Base-by-base conservation (phyloP, 2,888 invertebrate genomes). In the Ormyrus thymus region DNA sequence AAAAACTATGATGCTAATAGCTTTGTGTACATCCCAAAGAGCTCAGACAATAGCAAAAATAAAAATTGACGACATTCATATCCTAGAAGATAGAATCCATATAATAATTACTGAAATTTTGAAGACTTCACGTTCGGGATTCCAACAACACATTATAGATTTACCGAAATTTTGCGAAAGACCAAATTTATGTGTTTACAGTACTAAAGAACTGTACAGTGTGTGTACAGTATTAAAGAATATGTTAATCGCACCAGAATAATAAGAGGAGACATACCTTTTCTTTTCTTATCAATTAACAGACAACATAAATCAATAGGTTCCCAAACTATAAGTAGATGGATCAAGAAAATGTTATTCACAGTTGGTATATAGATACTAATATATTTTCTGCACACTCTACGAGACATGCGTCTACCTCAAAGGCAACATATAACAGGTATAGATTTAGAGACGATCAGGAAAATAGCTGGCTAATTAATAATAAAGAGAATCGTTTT, bases 71-170 rank as follows among this genome's bases (percentile, higher is more conserved):
- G 29, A n/a, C 29, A 65, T 43, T 43, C 7, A 29, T 13, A 51
- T n/a, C 9, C 43, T 82, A 11, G 66, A 79, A 65, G 78, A 81
- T n/a, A 69, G 43, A 68, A 81, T 83, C 10, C 65, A 29, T 29
- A 29, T 29, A 29, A 29, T 29, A 29, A 29, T 29, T 1, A 29
- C 70, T 8, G 79, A 81, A 6, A 10, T 43, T 6, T 72, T 82
- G 8, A 82, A 83, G 64, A 82, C 81, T 8, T 79, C 78, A 9
- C 78, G 69, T 1, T 66, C 79, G 43, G 72, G 74, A 11, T 29
- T 62, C 7, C 58, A 50, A 51, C 72, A 76, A 53, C 80, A 79
- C 1, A 15, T 76, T 13, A 69, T 80, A n/a, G 29, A 66, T 7
- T 51, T 81, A 59, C 79, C 79, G 7, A 56, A n/a, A 6, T 81